Percentiles rank a stretch among this genome's conserved stretches.
Conservation (phyloP, 2,113 vertebrate genomes). For the Fulica atra region DNA sequence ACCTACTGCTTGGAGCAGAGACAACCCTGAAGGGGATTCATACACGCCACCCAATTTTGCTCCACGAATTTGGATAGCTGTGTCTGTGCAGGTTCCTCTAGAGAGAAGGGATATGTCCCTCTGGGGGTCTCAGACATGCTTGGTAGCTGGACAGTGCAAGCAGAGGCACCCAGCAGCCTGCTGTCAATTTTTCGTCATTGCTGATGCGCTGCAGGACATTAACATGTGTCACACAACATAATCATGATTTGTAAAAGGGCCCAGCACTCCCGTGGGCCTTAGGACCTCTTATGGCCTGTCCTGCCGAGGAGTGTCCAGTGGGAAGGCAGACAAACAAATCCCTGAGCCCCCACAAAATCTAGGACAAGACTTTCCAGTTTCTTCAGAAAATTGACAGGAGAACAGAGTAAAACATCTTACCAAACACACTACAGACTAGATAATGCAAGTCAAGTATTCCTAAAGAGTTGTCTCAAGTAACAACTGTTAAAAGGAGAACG, state of each 20-base stretch:
- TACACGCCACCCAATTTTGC: accelerated
- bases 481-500: neutral
- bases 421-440: neutral
- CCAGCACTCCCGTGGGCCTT: neutral
- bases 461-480: neutral
- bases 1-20: constrained; percentile 40
- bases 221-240: accelerated
- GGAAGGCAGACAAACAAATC: neutral
- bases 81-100: neutral
- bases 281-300: accelerated
- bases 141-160: accelerated
- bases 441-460: no score
- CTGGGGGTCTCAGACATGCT: neutral
- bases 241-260: neutral
- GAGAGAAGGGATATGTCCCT: neutral
- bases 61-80: neutral
- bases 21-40: neutral
- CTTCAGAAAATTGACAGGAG: neutral
- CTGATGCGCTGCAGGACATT: neutral
- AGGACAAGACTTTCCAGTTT: neutral
- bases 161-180: neutral
- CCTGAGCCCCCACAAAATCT: neutral
- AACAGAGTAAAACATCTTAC: neutral
- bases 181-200: neutral
- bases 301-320: accelerated